Conservation (phyloP, 2,797 vertebrate species). For the Hippoglossus hippoglossus region DNA sequence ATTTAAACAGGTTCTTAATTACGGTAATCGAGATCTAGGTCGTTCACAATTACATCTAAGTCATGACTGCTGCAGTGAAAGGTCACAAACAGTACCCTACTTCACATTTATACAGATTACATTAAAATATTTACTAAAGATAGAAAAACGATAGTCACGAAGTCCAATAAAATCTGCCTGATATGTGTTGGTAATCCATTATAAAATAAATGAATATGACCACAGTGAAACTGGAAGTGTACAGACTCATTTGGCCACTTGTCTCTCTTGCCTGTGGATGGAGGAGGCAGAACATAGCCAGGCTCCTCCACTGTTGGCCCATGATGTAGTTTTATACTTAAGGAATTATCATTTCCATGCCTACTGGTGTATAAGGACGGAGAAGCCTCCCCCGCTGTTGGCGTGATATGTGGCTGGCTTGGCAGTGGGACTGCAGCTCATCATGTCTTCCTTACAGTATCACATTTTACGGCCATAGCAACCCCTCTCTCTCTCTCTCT, state of each 20-base stretch:
- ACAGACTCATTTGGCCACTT: not conserved
- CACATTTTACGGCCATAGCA: conserved; percentile 1
- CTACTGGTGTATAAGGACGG: conserved; percentile 47
- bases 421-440: conserved; percentile 41
- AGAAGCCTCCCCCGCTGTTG: conserved; percentile 59
- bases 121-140: not conserved
- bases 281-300: conserved; percentile 16
- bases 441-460: conserved; percentile 39
- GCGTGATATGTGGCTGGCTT: conserved; percentile 38
- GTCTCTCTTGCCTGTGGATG: too few relatives aligned
- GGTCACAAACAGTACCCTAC: not conserved
- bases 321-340: conserved; percentile 39
- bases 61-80: not conserved
- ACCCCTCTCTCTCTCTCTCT: not conserved
- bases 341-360: conserved; percentile 44
- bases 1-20: conserved; percentile 24
- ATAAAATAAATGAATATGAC: not conserved
- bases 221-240: not conserved
- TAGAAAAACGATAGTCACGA: not conserved
- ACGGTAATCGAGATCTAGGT: not conserved
- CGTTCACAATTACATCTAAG: conserved; percentile 3
- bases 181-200: too few relatives aligned
- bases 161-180: conserved; percentile 11
- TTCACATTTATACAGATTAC: not conserved
- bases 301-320: conserved; percentile 40